phyloP scores from a whole-genome alignment of 2,888 invertebrate genomes.

The Osmoderma eremita region DNA sequence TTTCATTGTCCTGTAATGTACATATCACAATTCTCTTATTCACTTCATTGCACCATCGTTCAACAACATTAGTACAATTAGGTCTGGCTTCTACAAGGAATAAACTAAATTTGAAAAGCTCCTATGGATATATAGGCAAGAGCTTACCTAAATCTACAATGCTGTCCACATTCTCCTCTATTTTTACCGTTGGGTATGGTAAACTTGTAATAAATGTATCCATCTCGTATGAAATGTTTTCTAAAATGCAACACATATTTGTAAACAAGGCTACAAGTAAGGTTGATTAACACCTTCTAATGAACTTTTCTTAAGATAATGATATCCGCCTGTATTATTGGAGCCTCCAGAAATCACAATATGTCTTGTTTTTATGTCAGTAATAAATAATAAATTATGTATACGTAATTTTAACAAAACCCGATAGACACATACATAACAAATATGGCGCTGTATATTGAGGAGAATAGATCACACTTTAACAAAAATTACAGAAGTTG shows the following conservation, averaged over 20 bases:
- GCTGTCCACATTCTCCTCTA: conserved; percentile 28
- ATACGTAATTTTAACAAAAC: not conserved
- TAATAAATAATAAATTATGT: not conserved
- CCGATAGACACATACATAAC: conserved; percentile 25
- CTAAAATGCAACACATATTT: conserved; percentile 17
- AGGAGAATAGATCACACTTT: not conserved
- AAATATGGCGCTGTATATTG: conserved; percentile 31
- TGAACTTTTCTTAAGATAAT: no score
- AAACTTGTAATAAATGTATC: conserved; percentile 20
- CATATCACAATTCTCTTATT: not conserved
- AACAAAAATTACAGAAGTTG: conserved; percentile 1
- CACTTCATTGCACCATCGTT: conserved; percentile 6
- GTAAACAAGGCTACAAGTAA: conserved; percentile 24
- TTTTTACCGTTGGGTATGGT: conserved; percentile 31
- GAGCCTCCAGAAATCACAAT: no score
- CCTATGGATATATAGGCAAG: conserved; percentile 6
- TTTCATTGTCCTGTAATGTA: conserved; percentile 27
- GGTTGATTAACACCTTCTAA: not conserved
- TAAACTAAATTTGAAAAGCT: not conserved
- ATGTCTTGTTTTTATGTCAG: not conserved
- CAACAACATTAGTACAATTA: conserved; percentile 15
- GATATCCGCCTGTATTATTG: no score
- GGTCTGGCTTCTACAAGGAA: conserved; percentile 22
- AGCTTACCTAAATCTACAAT: conserved; percentile 32
- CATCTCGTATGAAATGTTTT: conserved; percentile 17